Base-by-base conservation (phyloP, 2,888 invertebrate genomes). In the Philereme transversata region DNA sequence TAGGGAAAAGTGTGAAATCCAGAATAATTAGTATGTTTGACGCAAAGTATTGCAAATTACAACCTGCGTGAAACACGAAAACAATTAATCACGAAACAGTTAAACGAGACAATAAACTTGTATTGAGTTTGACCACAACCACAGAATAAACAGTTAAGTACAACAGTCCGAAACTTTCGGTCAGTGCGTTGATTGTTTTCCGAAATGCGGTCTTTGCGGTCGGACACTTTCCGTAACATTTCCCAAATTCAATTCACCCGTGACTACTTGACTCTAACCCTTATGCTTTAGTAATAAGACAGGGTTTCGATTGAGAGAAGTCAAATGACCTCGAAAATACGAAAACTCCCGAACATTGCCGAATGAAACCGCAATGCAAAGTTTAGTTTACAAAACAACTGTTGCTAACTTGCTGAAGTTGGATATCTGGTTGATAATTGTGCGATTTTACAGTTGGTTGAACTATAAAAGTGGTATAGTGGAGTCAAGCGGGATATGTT, bases 171-270 rank as follows among this genome's bases (percentile, higher is more conserved):
- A 78, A 69, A 73, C 70, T 73, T 70, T 72, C 74, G 77, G 68
- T 72, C 69, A 64, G 57, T 73, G 66, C 69, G 76, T 78, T 83
- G 81, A 87, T 87, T 89, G 86, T 86, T 84, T 84, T 78, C 82
- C 74, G 69, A 82, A 83, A 77, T 67, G 73, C 68, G 78, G 83
- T 82, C 74, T 75, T 77, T 83, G 86, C 72, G 81, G 82, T 77
- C 44, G n/a, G 41, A 72, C 73, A 68, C 69, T 74, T 69, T 65
- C 70, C 69, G 54, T 74, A 78, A 22, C 22, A 74, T 74, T 69
- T 67, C 67, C 74, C 53, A 63, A 58, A 57, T 61, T 51, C 52
- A 52, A 51, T 59, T 51, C 53, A 57, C 11, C 9, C 41, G 3
- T 22, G 11, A 4, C 34, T 22, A 34, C 22, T 6, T 7, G 1